Percentiles rank a stretch among this genome's conserved stretches.
Conservation (phyloP, 2,113 vertebrate species). For the Ochotona princeps region DNA sequence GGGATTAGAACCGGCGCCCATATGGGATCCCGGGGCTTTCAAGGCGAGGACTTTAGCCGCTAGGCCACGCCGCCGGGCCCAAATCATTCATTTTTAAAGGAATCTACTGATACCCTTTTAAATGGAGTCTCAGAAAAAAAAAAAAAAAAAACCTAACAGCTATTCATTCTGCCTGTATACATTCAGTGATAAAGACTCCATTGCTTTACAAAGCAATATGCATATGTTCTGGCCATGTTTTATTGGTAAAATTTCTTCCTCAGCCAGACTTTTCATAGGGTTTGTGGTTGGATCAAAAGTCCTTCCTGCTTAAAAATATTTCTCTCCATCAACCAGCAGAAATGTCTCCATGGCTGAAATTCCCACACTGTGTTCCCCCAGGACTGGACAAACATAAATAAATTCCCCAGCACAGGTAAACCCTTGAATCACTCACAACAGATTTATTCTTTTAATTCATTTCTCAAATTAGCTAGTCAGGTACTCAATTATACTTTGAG, state of each 20-base stretch:
- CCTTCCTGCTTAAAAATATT: slow-evolving; percentile 54
- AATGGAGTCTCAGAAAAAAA: neutral
- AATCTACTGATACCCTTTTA: neutral
- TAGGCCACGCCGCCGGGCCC: no score
- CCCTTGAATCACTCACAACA: neutral
- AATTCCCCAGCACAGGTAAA: slow-evolving; percentile 30
- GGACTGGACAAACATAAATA: slow-evolving; percentile 44
- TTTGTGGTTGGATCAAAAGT: slow-evolving; percentile 19
- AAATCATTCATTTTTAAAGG: slow-evolving; percentile 12
- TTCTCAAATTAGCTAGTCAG: slow-evolving; percentile 54
- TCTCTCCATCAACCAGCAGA: slow-evolving; percentile 52
- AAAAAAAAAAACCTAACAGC: neutral
- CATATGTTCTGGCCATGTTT: neutral
- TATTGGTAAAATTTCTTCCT: slow-evolving; percentile 19
- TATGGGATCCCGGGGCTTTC: no score
- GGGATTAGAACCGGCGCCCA: no score
- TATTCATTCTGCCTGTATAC: neutral
- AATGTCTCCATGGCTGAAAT: slow-evolving; percentile 37
- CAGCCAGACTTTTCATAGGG: slow-evolving; percentile 22
- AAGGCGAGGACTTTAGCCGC: no score
- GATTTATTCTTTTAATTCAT: slow-evolving; percentile 9
- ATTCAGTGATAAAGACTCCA: neutral
- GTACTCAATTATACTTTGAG: neutral
- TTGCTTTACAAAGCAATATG: slow-evolving; percentile 33
- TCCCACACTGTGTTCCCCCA: neutral